Evolutionary conservation across 2,888 invertebrate genomes (phyloP), one percentile per base, ranked within the genome.

Genomic region (Electrophaes corylata): DNA sequence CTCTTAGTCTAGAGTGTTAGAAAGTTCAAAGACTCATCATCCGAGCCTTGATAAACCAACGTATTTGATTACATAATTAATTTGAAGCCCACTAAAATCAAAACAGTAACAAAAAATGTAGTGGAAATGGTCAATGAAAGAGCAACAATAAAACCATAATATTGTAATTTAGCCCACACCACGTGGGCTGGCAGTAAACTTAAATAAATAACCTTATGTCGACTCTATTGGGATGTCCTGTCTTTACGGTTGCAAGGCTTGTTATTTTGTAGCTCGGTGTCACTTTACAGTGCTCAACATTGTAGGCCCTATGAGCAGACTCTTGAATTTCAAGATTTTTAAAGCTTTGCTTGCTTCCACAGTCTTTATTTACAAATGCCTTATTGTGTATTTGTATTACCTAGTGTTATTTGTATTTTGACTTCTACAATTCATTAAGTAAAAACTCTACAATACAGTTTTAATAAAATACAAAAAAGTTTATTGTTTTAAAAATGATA

Each of bases 161-260:
- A 86, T 84, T 81, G 76, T 85, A 83, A 85, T 84, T 72, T 73
- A 71, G 63, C 50, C 65, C 63, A 67, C 65, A 61, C 73, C 75
- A 82, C 84, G 91, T 91, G 88, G 91, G 91, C 64, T 58, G 89
- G 67, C 79, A 84, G 81, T 91, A 90, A 90, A 90, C 87, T 88
- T 89, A 90, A 88, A 89, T 86, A 90, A 90, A 91, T 90, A 91
- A 87, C 84, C 87, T 88, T 86, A 88, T 79, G 83, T 74, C 82
- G 74, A 67, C 81, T 90, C 86, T 86, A 89, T 88, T 88, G 89
- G 88, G 87, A 88, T 87, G 87, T 91, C 91, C 91, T 88, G 87
- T 84, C 75, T 75, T 67, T 73, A 75, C 66, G 57, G 67, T 61
- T 64, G 65, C 66, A 61, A 67, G 66, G 71, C 73, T 69, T 71